phyloP scores from a whole-genome alignment of 2,113 vertebrate genomes.

The Lepidothrix coronata region DNA sequence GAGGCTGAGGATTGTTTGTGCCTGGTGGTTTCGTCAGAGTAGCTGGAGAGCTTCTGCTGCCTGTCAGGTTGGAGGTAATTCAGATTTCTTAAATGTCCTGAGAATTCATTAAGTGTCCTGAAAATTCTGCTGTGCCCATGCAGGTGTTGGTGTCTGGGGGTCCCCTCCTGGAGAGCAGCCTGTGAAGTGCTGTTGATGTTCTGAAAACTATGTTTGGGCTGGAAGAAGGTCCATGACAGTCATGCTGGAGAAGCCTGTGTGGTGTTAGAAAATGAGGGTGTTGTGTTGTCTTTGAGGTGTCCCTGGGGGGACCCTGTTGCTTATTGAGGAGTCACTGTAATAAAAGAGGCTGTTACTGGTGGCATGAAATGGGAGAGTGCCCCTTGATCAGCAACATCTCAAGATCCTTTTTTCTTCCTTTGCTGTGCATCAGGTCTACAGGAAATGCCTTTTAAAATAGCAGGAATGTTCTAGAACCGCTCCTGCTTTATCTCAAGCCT shows the following conservation, averaged over 20 bases:
- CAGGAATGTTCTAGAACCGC: neutral
- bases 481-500: neutral
- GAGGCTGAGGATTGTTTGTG: rapidly evolving
- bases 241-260: neutral
- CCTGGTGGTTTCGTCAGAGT: rapidly evolving
- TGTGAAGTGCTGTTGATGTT: neutral
- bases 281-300: neutral
- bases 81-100: rapidly evolving
- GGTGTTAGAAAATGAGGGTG: neutral
- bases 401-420: neutral
- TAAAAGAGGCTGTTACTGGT: neutral
- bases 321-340: neutral
- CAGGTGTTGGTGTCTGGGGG: neutral
- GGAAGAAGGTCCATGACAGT: neutral
- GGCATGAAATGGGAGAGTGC: neutral
- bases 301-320: rapidly evolving
- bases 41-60: neutral
- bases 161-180: neutral
- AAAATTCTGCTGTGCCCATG: neutral
- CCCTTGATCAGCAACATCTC: neutral
- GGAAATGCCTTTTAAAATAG: neutral
- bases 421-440: neutral
- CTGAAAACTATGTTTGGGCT: neutral
- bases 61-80: neutral
- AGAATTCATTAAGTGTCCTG: rapidly evolving